These are phyloP conservation scores for Anas platyrhynchos DNA, from an alignment of 2,113 vertebrate genomes.

Conservation along the genomic window DNA sequence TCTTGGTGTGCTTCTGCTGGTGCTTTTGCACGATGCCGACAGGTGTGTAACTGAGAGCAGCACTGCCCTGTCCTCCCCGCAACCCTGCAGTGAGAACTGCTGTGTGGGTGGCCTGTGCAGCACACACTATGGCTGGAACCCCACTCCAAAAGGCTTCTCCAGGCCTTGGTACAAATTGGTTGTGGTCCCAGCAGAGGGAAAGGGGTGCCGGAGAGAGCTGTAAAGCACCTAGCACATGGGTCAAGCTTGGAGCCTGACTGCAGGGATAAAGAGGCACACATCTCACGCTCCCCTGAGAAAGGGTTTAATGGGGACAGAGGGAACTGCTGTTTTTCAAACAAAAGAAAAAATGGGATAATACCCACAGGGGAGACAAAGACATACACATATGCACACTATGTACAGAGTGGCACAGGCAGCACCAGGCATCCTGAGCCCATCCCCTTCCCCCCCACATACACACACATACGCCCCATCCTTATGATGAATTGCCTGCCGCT, in stretches of 20 bases:
- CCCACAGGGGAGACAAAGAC: background rate
- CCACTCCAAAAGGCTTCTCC: background rate
- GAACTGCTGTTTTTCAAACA: background rate
- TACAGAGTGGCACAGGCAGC: background rate
- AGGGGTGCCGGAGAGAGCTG: rapidly evolving
- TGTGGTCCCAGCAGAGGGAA: background rate
- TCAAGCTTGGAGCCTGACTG: background rate
- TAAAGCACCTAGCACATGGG: background rate
- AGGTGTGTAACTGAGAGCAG: no score
- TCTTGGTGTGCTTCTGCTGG: background rate
- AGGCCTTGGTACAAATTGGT: background rate
- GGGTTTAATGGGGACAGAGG: conserved; percentile 38
- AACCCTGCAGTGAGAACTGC: background rate
- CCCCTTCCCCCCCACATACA: no score
- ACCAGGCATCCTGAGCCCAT: background rate
- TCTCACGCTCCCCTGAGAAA: conserved; percentile 21
- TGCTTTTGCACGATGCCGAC: background rate
- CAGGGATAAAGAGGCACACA: background rate
- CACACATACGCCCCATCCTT: background rate
- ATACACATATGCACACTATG: background rate
- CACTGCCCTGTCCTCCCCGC: rapidly evolving
- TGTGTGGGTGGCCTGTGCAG: no score
- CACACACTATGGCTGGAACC: background rate
- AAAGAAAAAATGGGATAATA: no score
- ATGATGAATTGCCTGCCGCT: rapidly evolving